Percentiles rank a stretch among this genome's conserved stretches.
These are phyloP conservation scores for Netelia inedita DNA, from an alignment of 2,888 invertebrate genomes.

Conservation along the genomic window DNA sequence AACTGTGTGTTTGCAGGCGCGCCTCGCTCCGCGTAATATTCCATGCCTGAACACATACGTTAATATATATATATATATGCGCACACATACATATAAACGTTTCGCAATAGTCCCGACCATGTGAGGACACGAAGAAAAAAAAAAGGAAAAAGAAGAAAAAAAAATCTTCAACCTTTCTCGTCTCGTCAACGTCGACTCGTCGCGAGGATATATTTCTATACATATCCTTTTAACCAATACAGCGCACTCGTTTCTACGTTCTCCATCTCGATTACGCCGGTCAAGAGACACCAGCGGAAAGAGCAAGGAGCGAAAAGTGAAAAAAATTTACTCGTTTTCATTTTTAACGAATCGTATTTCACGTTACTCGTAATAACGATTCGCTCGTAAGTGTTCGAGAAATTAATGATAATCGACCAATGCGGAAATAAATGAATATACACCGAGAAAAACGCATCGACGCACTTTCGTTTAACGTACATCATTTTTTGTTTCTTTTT, in stretches of 20 bases:
- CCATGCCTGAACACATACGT: background rate
- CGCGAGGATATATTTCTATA: slow-evolving; percentile 28
- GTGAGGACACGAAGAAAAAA: slow-evolving; percentile 22
- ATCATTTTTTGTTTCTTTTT: slow-evolving; percentile 1
- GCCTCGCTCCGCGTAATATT: slow-evolving; percentile 4
- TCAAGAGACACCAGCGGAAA: background rate
- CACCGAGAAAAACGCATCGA: background rate
- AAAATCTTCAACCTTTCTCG: slow-evolving; percentile 64
- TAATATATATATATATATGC: background rate
- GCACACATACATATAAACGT: background rate
- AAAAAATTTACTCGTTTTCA: too few species aligned
- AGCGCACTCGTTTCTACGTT: slow-evolving; percentile 19
- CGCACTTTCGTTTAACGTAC: background rate
- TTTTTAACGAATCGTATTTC: too few species aligned
- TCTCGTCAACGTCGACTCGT: slow-evolving; percentile 42
- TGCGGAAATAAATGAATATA: slow-evolving; percentile 27
- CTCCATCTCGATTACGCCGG: slow-evolving; percentile 39
- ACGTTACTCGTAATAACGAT: too few species aligned
- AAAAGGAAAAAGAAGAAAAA: slow-evolving; percentile 21
- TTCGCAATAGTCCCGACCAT: slow-evolving; percentile 54
- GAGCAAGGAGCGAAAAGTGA: background rate
- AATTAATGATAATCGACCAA: background rate
- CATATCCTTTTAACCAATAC: background rate
- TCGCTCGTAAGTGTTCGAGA: background rate
- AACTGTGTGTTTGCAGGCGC: slow-evolving; percentile 29